Evolutionary conservation across 2,888 invertebrate genomes (phyloP).

Genomic region (Orthosia cruda): DNA sequence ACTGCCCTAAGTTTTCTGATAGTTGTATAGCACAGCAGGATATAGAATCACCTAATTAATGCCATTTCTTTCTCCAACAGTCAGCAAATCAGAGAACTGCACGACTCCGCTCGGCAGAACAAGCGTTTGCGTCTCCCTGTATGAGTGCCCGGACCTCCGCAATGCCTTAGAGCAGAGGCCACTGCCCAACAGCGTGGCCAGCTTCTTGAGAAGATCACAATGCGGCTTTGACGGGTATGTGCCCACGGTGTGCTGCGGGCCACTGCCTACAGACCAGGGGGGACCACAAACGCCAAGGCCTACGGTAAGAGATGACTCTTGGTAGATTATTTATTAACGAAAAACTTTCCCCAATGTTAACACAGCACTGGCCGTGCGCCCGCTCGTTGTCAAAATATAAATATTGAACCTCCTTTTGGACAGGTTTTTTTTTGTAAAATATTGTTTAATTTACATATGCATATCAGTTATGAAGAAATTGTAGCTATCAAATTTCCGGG

Average conservation of each 20-base stretch:
- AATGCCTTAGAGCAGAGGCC: conserved; percentile 85
- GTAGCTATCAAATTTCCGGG: no score
- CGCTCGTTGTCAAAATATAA: no score
- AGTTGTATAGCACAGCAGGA: no score
- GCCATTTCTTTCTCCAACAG: conserved; percentile 57
- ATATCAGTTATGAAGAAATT: no score
- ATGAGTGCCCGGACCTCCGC: conserved; percentile 86
- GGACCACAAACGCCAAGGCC: conserved; percentile 49
- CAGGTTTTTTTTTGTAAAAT: no score
- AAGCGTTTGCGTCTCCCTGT: conserved; percentile 89
- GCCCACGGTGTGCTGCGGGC: conserved; percentile 91
- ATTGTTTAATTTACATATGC: no score
- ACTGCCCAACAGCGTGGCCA: conserved; percentile 79
- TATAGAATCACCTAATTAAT: background rate
- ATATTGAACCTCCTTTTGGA: no score
- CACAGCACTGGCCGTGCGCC: no score
- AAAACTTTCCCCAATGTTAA: no score
- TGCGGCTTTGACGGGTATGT: conserved; percentile 89
- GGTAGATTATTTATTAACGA: no score
- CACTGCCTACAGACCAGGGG: conserved; percentile 70
- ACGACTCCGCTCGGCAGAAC: conserved; percentile 83
- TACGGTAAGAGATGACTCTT: conserved; percentile 67
- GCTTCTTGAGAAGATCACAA: conserved; percentile 89
- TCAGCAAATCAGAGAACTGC: conserved; percentile 81
- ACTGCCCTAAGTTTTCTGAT: no score